A percentile compares a stretch with the other conserved stretches of the same genome.
Evolutionary conservation across 2,888 invertebrate species (phyloP).

Genomic region (Synanthedon vespiformis): DNA sequence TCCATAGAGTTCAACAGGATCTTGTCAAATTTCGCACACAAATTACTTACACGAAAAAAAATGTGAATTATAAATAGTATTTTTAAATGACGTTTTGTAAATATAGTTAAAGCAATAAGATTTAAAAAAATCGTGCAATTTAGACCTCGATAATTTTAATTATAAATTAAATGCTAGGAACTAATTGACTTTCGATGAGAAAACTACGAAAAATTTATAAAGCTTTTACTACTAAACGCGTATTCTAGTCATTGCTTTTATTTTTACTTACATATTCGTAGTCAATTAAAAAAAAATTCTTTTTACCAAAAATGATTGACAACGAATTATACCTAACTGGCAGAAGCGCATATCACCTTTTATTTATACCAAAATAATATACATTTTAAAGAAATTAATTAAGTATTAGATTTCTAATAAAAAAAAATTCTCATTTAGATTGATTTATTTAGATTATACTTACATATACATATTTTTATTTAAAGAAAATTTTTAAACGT

Average conservation of each 20-base stretch:
- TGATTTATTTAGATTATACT: no score
- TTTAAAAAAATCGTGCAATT: constrained; percentile 54
- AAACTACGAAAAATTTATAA: constrained; percentile 3
- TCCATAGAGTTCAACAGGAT: constrained; percentile 36
- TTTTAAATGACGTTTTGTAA: constrained; percentile 65
- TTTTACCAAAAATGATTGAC: neutral
- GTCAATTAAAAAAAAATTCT: neutral
- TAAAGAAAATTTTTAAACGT: no score
- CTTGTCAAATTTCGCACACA: neutral
- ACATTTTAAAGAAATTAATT: no score
- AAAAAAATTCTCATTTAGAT: no score
- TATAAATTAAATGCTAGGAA: constrained; percentile 46
- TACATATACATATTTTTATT: no score
- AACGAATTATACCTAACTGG: neutral
- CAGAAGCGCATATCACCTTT: no score
- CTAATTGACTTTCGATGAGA: constrained; percentile 24
- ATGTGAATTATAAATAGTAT: constrained; percentile 57
- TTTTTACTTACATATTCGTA: constrained; percentile 8
- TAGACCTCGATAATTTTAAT: constrained; percentile 46
- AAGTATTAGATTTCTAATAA: no score
- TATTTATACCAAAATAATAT: no score
- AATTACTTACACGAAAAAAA: constrained; percentile 13
- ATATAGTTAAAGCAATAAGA: constrained; percentile 45
- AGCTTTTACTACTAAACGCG: constrained; percentile 5
- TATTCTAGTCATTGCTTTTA: constrained; percentile 43